Evolutionary conservation across 2,797 vertebrate species (phyloP).

Genomic region (Schizopygopsis malacanthus): DNA sequence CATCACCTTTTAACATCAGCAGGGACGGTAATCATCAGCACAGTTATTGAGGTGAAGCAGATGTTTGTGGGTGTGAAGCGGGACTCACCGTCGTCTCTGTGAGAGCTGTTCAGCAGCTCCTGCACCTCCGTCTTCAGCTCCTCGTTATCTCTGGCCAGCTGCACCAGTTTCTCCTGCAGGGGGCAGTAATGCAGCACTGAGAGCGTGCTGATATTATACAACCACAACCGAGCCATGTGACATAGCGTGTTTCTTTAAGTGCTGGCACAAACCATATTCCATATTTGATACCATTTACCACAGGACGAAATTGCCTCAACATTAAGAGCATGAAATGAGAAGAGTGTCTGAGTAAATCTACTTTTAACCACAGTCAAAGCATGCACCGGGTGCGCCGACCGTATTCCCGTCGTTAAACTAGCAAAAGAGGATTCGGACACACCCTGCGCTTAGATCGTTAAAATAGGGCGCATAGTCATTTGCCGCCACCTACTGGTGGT

Average conservation of each 20-base stretch:
- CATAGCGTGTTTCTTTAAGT: neutral
- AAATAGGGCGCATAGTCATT: no score
- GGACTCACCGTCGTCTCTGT: constrained; percentile 76
- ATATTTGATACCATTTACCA: neutral
- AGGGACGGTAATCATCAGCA: neutral
- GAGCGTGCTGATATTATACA: neutral
- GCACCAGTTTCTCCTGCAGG: constrained; percentile 83
- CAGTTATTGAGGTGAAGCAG: neutral
- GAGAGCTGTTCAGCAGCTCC: constrained; percentile 77
- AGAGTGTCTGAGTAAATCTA: no score
- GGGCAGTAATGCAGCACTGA: no score
- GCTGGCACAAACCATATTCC: neutral
- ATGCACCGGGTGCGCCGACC: no score
- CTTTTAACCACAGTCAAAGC: no score
- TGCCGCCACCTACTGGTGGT: no score
- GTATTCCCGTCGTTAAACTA: no score
- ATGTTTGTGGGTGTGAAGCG: no score
- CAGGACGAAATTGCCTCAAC: neutral
- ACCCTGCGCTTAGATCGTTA: no score
- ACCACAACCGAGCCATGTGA: neutral
- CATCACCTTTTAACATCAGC: constrained; percentile 75
- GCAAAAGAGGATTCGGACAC: no score
- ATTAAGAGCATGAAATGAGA: neutral
- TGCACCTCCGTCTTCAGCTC: constrained; percentile 87
- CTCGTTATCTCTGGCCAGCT: constrained; percentile 86